Evolutionary conservation across 2,888 invertebrate genomes (phyloP).

Genomic region (Linnaemya vulpina): DNA sequence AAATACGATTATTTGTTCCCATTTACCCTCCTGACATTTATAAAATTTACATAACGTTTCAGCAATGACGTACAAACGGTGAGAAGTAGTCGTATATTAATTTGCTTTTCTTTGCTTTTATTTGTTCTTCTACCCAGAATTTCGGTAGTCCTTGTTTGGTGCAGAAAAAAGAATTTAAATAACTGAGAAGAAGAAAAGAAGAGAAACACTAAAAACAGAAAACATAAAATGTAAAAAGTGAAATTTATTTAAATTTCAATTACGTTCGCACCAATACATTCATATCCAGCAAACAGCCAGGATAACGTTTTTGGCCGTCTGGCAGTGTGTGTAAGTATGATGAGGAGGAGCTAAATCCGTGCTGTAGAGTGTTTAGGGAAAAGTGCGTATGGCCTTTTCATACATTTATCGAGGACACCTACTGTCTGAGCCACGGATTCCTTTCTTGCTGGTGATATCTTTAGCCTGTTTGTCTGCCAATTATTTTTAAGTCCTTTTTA

Average conservation of each 20-base stretch:
- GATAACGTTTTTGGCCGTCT: constrained; percentile 41
- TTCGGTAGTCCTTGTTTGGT: neutral
- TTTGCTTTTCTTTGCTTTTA: neutral
- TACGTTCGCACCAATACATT: constrained; percentile 48
- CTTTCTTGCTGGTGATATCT: constrained; percentile 6
- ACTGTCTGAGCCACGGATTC: constrained; percentile 15
- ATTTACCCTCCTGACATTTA: constrained; percentile 31
- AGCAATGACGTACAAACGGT: neutral
- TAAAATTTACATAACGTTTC: constrained; percentile 36
- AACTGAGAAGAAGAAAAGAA: neutral
- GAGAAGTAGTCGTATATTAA: constrained; percentile 24
- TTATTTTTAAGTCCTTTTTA: constrained; percentile 1
- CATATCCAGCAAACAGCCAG: constrained; percentile 25
- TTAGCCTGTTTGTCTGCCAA: neutral
- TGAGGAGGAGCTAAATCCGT: neutral
- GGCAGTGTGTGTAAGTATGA: neutral
- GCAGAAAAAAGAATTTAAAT: constrained; percentile 16
- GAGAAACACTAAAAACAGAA: neutral
- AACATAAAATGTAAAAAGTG: constrained; percentile 29
- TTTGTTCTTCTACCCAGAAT: neutral
- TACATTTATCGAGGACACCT: neutral
- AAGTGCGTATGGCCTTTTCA: neutral
- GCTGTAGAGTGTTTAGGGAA: neutral
- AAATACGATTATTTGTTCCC: neutral
- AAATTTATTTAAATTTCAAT: constrained; percentile 67